Evolutionary conservation across 2,888 invertebrate genomes (phyloP), one percentile per base, ranked within the genome.

Genomic region (Pseudoips prasinana): DNA sequence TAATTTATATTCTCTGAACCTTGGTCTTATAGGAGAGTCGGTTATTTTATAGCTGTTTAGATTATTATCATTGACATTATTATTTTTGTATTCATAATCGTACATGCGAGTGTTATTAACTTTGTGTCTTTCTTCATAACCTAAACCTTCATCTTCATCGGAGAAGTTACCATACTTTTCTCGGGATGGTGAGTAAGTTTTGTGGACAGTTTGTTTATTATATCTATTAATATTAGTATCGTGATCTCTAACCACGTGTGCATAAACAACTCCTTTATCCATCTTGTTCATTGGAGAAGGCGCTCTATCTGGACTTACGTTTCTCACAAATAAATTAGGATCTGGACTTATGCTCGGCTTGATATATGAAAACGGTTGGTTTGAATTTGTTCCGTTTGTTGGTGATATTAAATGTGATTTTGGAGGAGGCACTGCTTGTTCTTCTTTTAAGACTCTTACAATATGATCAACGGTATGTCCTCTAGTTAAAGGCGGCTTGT

Each of bases 341-440:
- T 89, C 88, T 8, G 89, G 89, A 58, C 83, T 88, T 1, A 89
- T 87, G 60, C 91, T 91, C 4, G 91, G 91, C 55, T 90, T 89
- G 2, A 93, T 94, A 58, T 96, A 96, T 0, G 95, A 96, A 76
- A 96, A 96, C 17, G 95, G 95, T 64, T 94, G 92, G 64, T 94
- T 94, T 51, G 91, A 91, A 64, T 94, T 94, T 49, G 90, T 91
- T 24, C 92, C 91, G 47, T 91, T 90, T 29, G 90, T 81, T 11
- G 92, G 91, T 8, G 91, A 85, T 33, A 93, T 90, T 71, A 93
- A 83, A 62, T 91, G 91, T 18, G 91, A 76, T 58, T 91, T 92
- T 1, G 93, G 92, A 25, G 93, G 92, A 1, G 93, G 90, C 6
- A 92, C 91, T 29, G 91, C 87, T 52, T 92, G 92, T 54, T 94